These are phyloP conservation scores for Drosophila buzzatii DNA, from an alignment of 2,888 invertebrate species.

Conservation along the genomic window DNA sequence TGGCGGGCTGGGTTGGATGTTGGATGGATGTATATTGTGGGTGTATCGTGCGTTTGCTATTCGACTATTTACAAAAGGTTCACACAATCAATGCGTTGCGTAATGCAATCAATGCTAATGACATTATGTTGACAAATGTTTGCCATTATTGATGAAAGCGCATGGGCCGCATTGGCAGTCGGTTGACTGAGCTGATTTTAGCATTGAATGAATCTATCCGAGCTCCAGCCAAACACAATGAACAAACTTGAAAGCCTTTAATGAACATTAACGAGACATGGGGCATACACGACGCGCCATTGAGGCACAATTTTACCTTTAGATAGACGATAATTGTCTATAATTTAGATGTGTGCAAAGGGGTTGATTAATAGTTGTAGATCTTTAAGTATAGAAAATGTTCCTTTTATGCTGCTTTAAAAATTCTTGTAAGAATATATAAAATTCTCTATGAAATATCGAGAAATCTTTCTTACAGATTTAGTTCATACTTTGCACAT, in stretches of 20 bases:
- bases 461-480: too few species aligned
- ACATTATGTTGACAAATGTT: constrained; percentile 81
- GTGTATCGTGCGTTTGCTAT: constrained; percentile 30
- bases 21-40: not conserved
- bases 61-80: constrained; percentile 74
- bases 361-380: not conserved
- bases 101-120: constrained; percentile 81
- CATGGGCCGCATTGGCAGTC: constrained; percentile 24
- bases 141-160: constrained; percentile 78
- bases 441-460: too few species aligned
- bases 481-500: too few species aligned
- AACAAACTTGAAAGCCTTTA: constrained; percentile 14
- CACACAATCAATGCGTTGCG: constrained; percentile 72
- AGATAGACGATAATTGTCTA: not conserved
- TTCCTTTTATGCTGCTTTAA: not conserved
- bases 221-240: constrained; percentile 12
- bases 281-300: not conserved
- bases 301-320: not conserved
- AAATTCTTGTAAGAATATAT: too few species aligned
- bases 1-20: constrained; percentile 24
- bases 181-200: constrained; percentile 47
- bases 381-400: too few species aligned
- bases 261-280: constrained; percentile 11
- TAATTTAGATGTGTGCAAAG: not conserved
- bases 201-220: constrained; percentile 8